These are phyloP conservation scores for Drosophila pallidifrons DNA, from an alignment of 1,140 invertebrate species.

Conservation along the genomic window DNA sequence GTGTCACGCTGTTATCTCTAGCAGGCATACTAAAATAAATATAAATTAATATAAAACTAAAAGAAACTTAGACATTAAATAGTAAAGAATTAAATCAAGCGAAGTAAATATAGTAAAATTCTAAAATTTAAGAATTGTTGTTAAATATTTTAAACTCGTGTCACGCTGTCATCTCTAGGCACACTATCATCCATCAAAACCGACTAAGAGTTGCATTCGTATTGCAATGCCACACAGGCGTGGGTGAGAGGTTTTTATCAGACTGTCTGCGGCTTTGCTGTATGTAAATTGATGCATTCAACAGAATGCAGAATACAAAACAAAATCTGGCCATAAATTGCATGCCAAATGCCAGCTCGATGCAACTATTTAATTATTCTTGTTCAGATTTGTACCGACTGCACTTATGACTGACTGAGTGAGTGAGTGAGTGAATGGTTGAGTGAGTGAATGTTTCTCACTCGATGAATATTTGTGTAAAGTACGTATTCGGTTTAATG, in stretches of 20 bases:
- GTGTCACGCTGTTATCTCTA: too few species aligned
- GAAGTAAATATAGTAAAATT: too few species aligned
- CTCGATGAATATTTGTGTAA: neutral
- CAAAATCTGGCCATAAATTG: constrained; percentile 23
- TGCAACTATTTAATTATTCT: constrained; percentile 24
- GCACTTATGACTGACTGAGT: neutral
- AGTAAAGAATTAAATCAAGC: too few species aligned
- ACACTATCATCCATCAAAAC: constrained; percentile 4
- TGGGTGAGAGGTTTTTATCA: constrained; percentile 31
- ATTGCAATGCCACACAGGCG: constrained; percentile 1
- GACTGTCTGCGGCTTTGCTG: constrained; percentile 11
- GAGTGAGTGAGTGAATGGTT: neutral
- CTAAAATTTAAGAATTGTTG: too few species aligned
- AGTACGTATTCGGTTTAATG: constrained; percentile 26
- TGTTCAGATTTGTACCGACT: neutral
- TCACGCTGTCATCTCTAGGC: neutral
- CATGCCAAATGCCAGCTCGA: constrained; percentile 6
- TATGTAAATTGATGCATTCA: constrained; percentile 28
- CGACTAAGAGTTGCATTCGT: neutral
- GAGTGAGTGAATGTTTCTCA: constrained; percentile 1
- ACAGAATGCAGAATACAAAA: constrained; percentile 5
- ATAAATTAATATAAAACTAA: too few species aligned
- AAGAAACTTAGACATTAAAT: too few species aligned
- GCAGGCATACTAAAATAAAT: too few species aligned
- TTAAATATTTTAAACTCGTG: too few species aligned